These are phyloP conservation scores for Drosophila aff. DNA, from an alignment of 1,140 invertebrate species.

Conservation along the genomic window DNA sequence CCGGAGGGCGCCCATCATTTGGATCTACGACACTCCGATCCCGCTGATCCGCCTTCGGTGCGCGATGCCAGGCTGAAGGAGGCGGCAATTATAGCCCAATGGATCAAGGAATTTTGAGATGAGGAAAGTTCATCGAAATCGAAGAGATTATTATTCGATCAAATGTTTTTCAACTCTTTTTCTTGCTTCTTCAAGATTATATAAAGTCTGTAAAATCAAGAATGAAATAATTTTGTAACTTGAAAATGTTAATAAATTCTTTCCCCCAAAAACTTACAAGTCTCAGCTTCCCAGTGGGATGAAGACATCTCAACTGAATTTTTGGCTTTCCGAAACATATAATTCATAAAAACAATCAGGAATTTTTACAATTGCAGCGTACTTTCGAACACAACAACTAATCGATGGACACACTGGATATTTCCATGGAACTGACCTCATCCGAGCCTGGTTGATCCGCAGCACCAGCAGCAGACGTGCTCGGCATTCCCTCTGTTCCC, in stretches of 20 bases:
- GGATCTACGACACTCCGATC: slow-evolving; percentile 89
- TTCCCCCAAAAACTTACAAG: background rate
- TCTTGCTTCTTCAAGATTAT: background rate
- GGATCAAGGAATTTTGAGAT: slow-evolving; percentile 54
- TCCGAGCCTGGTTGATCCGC: slow-evolving; percentile 54
- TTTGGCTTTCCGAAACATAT: slow-evolving; percentile 11
- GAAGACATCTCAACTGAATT: background rate
- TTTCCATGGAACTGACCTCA: slow-evolving; percentile 76
- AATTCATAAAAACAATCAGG: slow-evolving; percentile 33
- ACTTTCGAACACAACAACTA: slow-evolving; percentile 11
- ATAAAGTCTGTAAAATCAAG: background rate
- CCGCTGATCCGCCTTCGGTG: slow-evolving; percentile 67
- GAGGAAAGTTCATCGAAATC: background rate
- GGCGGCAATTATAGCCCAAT: slow-evolving; percentile 58
- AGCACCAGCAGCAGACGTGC: slow-evolving; percentile 8
- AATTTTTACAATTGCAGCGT: slow-evolving; percentile 29
- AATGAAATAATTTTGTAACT: background rate
- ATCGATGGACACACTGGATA: slow-evolving; percentile 78
- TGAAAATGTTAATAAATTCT: background rate
- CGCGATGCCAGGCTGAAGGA: slow-evolving; percentile 60
- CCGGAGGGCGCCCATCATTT: slow-evolving; percentile 96
- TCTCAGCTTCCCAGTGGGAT: too few species aligned
- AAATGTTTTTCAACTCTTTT: background rate
- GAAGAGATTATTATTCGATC: background rate
- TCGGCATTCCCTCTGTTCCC: slow-evolving; percentile 15